phyloP scores from a whole-genome alignment of 2,113 vertebrate species.

The Telmatochromis brichardi region DNA sequence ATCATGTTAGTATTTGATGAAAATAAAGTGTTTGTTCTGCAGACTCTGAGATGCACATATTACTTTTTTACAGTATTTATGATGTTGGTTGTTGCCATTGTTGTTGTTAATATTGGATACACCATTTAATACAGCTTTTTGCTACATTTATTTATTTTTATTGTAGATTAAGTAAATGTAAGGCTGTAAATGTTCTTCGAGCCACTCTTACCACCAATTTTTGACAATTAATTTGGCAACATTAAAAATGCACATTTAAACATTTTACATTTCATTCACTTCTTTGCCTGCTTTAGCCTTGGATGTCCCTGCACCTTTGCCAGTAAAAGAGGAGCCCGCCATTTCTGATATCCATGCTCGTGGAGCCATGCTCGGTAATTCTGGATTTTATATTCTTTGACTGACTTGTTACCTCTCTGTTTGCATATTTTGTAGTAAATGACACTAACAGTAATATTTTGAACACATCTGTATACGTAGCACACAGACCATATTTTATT shows the following conservation, averaged over 20 bases:
- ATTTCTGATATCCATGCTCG: not conserved
- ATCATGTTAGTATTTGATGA: conserved; percentile 56
- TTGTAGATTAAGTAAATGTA: not conserved
- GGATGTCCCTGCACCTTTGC: conserved; percentile 56
- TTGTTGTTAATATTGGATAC: not conserved
- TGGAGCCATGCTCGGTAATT: conserved; percentile 71
- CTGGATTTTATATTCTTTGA: not conserved
- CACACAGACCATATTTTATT: not conserved
- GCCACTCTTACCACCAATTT: not conserved
- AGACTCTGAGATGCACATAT: not conserved
- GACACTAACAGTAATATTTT: not conserved
- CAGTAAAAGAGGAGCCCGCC: conserved; percentile 47
- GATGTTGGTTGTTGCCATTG: not conserved
- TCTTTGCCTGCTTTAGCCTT: not conserved
- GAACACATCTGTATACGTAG: not conserved
- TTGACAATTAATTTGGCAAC: not conserved
- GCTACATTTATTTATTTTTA: not conserved
- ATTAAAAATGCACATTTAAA: not conserved
- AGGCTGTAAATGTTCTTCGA: not conserved
- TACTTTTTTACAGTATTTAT: not conserved
- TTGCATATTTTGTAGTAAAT: not conserved
- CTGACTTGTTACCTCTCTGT: not conserved
- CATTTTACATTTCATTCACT: not conserved
- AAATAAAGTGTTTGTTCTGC: not conserved
- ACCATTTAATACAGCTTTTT: not conserved